These are phyloP conservation scores for Tetropium fuscum DNA, from an alignment of 2,888 invertebrate genomes.

Conservation along the genomic window DNA sequence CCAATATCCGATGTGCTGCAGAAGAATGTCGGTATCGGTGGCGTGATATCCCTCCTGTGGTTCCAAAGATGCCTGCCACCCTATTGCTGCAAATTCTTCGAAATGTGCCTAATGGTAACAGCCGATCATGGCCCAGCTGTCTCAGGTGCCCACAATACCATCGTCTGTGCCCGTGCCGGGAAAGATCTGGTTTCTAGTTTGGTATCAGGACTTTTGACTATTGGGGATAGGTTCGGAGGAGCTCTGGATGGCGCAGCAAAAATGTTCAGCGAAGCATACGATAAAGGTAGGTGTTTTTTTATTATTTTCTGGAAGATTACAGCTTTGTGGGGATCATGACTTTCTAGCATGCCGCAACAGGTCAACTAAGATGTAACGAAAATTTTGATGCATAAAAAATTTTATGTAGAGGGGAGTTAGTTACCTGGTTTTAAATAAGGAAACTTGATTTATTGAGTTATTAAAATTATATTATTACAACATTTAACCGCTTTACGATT, in stretches of 20 bases:
- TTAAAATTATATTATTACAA: no score
- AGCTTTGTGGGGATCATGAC: no score
- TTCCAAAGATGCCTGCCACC: constrained; percentile 96
- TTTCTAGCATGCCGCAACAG: no score
- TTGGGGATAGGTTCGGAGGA: constrained; percentile 98
- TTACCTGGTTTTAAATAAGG: no score
- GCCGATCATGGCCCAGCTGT: constrained; percentile 99
- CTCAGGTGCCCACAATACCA: constrained; percentile 95
- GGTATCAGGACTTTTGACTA: constrained; percentile 96
- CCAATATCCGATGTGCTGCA: constrained; percentile 90
- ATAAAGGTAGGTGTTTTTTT: constrained; percentile 80
- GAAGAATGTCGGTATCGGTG: constrained; percentile 96
- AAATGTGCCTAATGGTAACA: constrained; percentile 98
- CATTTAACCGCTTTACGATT: no score
- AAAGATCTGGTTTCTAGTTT: constrained; percentile 97
- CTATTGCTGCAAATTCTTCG: constrained; percentile 97
- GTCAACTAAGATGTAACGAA: no score
- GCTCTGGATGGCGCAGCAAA: constrained; percentile 98
- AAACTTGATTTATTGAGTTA: no score
- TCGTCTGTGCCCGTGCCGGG: constrained; percentile 98
- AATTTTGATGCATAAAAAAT: no score
- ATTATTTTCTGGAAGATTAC: no score
- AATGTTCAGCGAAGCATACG: constrained; percentile 97
- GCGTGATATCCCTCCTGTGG: constrained; percentile 97
- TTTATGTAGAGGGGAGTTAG: no score